These are phyloP conservation scores for Sciurus carolinensis DNA, from an alignment of 2,797 vertebrate genomes.

Conservation along the genomic window DNA sequence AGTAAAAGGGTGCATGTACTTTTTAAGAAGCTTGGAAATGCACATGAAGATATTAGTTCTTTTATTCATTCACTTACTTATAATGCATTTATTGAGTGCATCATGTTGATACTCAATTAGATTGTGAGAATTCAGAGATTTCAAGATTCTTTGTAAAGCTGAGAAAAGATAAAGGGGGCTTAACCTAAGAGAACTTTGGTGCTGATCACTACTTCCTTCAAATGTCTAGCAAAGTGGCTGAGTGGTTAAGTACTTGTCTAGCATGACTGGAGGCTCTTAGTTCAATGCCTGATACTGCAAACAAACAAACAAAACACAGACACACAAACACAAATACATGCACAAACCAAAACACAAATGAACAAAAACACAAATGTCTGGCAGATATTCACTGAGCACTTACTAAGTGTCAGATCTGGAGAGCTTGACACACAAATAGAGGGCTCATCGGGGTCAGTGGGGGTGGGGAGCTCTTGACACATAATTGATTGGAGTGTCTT, in stretches of 20 bases:
- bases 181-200: conserved; percentile 13
- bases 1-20: background rate
- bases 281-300: too few relatives aligned
- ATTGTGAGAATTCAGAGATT: conserved; percentile 29
- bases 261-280: too few relatives aligned
- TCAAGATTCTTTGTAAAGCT: background rate
- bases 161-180: background rate
- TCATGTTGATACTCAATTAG: background rate
- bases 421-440: background rate
- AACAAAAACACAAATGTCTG: too few relatives aligned
- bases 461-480: background rate
- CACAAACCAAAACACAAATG: too few relatives aligned
- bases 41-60: background rate
- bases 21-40: conserved; percentile 59
- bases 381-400: background rate
- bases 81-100: background rate
- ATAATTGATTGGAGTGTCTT: background rate
- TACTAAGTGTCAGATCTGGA: background rate
- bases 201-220: background rate
- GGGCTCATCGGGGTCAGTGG: background rate
- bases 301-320: too few relatives aligned
- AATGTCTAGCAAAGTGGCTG: background rate
- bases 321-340: too few relatives aligned
- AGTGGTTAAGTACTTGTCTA: too few relatives aligned
- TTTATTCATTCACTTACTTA: background rate